Conservation (phyloP, 2,888 invertebrate genomes). For the Actias luna region DNA sequence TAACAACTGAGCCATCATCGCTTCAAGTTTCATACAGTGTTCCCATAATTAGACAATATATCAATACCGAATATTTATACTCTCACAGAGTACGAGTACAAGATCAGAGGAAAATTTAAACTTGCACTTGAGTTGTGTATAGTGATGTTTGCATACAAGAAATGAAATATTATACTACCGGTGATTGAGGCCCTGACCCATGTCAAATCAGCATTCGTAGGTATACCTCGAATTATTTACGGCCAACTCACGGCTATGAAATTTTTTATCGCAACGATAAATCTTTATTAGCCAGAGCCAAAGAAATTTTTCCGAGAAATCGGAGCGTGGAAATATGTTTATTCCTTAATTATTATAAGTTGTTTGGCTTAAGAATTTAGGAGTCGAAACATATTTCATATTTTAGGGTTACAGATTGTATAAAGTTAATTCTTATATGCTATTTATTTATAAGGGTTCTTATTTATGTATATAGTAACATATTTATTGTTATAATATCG, state of each 20-base stretch:
- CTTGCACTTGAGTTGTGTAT: slow-evolving; percentile 62
- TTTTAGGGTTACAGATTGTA: too few species aligned
- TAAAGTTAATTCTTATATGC: too few species aligned
- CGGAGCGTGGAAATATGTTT: slow-evolving; percentile 32
- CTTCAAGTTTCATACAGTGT: neutral
- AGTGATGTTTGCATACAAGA: slow-evolving; percentile 63
- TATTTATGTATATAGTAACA: too few species aligned
- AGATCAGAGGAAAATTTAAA: slow-evolving; percentile 63
- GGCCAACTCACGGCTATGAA: slow-evolving; percentile 71
- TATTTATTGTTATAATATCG: too few species aligned
- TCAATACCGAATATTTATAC: neutral
- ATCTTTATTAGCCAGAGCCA: slow-evolving; percentile 71
- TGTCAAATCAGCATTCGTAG: slow-evolving; percentile 79
- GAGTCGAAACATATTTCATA: neutral
- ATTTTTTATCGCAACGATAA: slow-evolving; percentile 72
- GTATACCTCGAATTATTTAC: slow-evolving; percentile 77
- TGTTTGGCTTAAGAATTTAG: neutral
- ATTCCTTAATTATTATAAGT: slow-evolving; percentile 11
- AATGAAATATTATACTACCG: slow-evolving; percentile 72
- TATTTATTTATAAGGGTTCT: too few species aligned
- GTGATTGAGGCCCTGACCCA: slow-evolving; percentile 65
- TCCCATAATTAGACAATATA: neutral
- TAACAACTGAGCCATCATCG: too few species aligned
- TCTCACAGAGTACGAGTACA: slow-evolving; percentile 21
- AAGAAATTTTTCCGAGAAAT: slow-evolving; percentile 47